Evolutionary conservation across 2,888 invertebrate species (phyloP).

Genomic region (Pachymerium ferrugineum): DNA sequence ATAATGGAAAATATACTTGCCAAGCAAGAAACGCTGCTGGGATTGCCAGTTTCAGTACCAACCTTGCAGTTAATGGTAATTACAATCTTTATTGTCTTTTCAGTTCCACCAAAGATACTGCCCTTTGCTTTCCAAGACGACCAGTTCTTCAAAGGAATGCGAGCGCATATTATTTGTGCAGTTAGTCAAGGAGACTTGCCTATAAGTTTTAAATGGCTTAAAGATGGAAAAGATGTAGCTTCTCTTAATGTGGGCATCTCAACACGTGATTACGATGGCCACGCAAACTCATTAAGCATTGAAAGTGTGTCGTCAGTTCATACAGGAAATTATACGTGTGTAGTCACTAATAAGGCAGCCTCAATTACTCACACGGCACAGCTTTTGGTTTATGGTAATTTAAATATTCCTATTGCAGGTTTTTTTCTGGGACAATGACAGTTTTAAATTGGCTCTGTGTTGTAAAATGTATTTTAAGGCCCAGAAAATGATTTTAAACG

Average conservation of each 20-base stretch:
- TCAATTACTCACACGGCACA: slow-evolving; percentile 1
- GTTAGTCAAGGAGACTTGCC: slow-evolving; percentile 11
- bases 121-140: slow-evolving; percentile 14
- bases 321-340: slow-evolving; percentile 23
- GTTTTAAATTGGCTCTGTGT: neutral
- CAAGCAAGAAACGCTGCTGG: neutral
- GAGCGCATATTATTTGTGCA: neutral
- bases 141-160: slow-evolving; percentile 2
- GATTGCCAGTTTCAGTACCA: neutral
- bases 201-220: slow-evolving; percentile 17
- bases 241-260: neutral
- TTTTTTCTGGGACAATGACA: neutral
- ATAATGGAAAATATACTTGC: slow-evolving; percentile 14
- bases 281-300: slow-evolving; percentile 2
- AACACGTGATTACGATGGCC: neutral
- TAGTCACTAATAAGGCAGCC: neutral
- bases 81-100: neutral
- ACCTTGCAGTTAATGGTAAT: slow-evolving; percentile 4
- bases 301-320: slow-evolving; percentile 29
- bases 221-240: neutral
- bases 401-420: neutral
- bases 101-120: neutral
- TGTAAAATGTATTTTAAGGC: neutral
- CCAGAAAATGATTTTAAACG: neutral
- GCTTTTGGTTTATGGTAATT: slow-evolving; percentile 20